A percentile compares a stretch with the other conserved stretches of the same genome.
Evolutionary conservation across 2,797 vertebrate genomes (phyloP).

Genomic region (Percopsis omiscomaycus): DNA sequence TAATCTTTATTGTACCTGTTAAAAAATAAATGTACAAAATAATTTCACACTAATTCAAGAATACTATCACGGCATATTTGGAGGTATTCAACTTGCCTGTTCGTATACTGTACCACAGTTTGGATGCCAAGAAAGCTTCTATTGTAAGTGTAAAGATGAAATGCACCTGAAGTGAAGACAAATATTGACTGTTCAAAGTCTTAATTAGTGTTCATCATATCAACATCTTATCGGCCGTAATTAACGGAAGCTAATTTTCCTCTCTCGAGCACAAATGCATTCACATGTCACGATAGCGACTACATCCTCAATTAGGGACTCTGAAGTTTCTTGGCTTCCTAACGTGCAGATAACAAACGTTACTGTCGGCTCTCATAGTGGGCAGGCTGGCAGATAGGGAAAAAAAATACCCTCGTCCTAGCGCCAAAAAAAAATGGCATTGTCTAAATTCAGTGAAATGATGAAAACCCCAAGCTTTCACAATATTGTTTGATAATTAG

Average conservation of each 20-base stretch:
- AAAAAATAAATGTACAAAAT: too few relatives aligned
- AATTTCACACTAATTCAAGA: background rate
- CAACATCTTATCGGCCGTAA: conserved; percentile 52
- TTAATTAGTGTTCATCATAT: conserved; percentile 66
- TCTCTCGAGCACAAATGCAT: conserved; percentile 44
- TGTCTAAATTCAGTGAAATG: conserved; percentile 51
- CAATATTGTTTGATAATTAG: conserved; percentile 79
- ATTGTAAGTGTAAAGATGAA: conserved; percentile 16
- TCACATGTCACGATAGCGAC: conserved; percentile 51
- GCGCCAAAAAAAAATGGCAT: conserved; percentile 54
- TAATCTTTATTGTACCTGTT: too few relatives aligned
- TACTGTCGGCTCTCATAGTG: conserved; percentile 57
- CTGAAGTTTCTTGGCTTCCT: conserved; percentile 40
- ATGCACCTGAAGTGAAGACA: conserved; percentile 28
- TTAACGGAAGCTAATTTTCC: conserved; percentile 51
- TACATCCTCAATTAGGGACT: conserved; percentile 58
- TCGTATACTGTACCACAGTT: background rate
- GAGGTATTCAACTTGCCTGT: conserved; percentile 6
- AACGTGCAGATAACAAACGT: conserved; percentile 58
- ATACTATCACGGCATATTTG: background rate
- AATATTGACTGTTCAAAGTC: conserved; percentile 41
- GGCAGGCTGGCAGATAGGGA: conserved; percentile 43
- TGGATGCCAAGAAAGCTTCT: conserved; percentile 8
- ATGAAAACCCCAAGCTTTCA: conserved; percentile 69
- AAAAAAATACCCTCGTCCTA: conserved; percentile 36